Base-by-base conservation (phyloP, 2,888 invertebrate genomes). In the Phlogophora meticulosa region DNA sequence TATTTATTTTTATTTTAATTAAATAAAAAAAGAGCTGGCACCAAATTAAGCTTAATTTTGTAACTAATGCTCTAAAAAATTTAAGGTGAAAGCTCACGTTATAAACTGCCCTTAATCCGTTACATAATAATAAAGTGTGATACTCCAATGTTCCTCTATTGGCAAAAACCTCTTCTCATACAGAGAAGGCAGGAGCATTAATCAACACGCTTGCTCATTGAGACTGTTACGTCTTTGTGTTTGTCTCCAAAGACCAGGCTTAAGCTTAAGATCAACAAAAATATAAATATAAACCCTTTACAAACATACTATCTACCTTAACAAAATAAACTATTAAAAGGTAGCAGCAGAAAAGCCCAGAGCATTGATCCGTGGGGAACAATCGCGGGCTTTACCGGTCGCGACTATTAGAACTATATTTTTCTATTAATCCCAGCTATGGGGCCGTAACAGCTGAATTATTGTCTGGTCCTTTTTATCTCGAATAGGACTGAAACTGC, bases 391-490 rank as follows among this genome's bases (percentile, higher is more conserved):
- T 65, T n/a, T 74, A 76, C 75, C 63, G 51, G 57, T 34, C 46
- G 42, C 73, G 56, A 68, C 85, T 83, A 82, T 84, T 83, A 84
- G 61, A 78, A 73, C 81, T 63, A 75, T 85, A 83, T 85, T 81
- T 85, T 81, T 82, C 80, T 68, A 83, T 81, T 85, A 85, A 85
- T 76, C 79, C 82, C 62, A 65, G 55, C 66, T 43, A 64, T 65
- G 78, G 80, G 76, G 69, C 59, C 69, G 68, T 71, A 63, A 45
- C 24, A 20, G 28, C 58, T 70, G 61, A 81, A 66, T 61, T 73
- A 80, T 74, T 9, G 38, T 52, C 11, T 43, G 20, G 51, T 65
- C 53, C 57, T 65, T 67, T 80, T 73, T 61, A 66, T 58, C 71
- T 56, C n/a, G 38, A 57, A 61, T 53, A 64, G 52, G 11, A 58